These are phyloP conservation scores for Crypturellus undulatus DNA, from an alignment of 2,113 vertebrate species.

Conservation along the genomic window DNA sequence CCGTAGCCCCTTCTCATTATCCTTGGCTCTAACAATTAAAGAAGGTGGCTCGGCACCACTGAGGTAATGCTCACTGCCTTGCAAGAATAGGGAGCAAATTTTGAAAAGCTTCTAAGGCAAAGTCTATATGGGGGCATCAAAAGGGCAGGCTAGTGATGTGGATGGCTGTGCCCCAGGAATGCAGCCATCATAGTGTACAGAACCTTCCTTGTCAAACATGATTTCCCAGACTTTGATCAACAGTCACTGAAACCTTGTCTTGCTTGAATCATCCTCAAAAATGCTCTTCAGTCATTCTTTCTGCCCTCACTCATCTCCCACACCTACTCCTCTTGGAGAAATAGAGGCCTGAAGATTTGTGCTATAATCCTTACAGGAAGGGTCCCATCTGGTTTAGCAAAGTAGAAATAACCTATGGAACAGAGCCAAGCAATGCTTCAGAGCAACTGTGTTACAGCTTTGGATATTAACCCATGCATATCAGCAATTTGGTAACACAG, in stretches of 20 bases:
- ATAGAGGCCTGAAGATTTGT: neutral
- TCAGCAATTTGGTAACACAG: neutral
- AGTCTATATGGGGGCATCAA: neutral
- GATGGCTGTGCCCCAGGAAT: slow-evolving; percentile 28
- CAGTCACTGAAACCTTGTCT: neutral
- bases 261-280: neutral
- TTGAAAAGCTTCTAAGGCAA: neutral
- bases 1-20: neutral
- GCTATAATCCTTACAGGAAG: neutral
- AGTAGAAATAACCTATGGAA: neutral
- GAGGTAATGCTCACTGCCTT: neutral
- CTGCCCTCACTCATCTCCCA: neutral
- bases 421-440: neutral
- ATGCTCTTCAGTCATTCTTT: neutral
- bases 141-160: neutral
- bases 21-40: neutral
- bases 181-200: neutral
- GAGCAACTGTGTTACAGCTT: neutral
- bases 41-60: neutral
- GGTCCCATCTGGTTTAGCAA: neutral
- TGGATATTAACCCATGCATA: neutral
- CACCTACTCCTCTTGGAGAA: neutral
- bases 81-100: neutral
- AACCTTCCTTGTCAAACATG: neutral
- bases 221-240: slow-evolving; percentile 16